Evolutionary conservation across 2,797 vertebrate species (phyloP).

Genomic region (Rhinogobio ventralis): DNA sequence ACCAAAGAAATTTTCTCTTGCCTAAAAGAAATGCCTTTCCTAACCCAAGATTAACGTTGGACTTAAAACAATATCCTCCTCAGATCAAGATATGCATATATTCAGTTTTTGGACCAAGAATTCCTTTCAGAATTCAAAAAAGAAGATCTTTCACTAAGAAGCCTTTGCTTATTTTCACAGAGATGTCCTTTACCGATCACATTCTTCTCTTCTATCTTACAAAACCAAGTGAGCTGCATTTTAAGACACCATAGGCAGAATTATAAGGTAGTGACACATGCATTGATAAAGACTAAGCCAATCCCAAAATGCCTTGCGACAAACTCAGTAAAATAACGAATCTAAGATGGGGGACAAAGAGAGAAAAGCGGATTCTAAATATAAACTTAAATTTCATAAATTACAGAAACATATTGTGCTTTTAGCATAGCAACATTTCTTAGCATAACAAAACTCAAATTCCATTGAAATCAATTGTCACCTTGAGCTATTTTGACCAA

Average conservation of each 20-base stretch:
- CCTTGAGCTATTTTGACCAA: neutral
- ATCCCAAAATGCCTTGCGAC: neutral
- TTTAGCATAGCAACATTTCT: neutral
- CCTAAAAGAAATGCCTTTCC: constrained; percentile 26
- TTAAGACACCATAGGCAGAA: neutral
- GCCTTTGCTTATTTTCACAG: constrained; percentile 12
- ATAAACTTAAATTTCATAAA: neutral
- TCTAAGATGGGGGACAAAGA: neutral
- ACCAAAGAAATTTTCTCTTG: neutral
- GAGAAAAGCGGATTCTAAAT: neutral
- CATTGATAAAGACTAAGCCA: neutral
- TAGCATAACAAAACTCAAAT: neutral
- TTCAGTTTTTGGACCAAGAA: constrained; percentile 17
- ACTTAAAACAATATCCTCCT: constrained; percentile 54
- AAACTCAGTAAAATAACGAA: neutral
- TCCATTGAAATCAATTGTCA: neutral
- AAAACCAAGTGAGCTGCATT: constrained; percentile 4
- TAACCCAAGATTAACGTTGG: constrained; percentile 32
- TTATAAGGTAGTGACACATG: neutral
- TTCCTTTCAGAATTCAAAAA: constrained; percentile 31
- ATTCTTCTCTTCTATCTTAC: neutral
- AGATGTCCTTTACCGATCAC: neutral
- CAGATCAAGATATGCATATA: constrained; percentile 5
- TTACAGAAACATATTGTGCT: neutral
- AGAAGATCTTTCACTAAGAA: neutral